phyloP scores from a whole-genome alignment of 2,797 vertebrate genomes.

The Platalea minor region DNA sequence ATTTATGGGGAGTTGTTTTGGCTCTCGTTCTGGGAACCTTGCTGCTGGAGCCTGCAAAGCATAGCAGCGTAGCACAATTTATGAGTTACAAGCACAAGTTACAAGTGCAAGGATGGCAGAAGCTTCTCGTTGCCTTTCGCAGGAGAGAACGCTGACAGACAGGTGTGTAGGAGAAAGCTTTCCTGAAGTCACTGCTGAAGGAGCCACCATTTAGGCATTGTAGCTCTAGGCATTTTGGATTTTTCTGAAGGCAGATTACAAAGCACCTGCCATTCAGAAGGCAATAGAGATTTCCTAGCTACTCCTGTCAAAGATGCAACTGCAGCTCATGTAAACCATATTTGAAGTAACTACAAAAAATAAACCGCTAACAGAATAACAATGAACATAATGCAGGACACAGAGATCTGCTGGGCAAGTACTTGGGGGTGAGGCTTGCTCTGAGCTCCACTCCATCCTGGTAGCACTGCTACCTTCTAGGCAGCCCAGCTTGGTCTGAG shows the following conservation, averaged over 20 bases:
- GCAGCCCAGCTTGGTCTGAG: neutral
- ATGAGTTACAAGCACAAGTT: neutral
- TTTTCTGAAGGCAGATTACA: neutral
- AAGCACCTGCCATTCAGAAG: neutral
- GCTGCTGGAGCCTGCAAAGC: neutral
- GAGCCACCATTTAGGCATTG: neutral
- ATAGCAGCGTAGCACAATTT: neutral
- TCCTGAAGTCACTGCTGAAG: neutral
- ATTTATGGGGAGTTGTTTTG: neutral
- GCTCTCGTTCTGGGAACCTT: neutral
- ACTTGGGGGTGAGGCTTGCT: neutral
- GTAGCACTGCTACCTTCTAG: neutral
- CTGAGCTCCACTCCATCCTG: neutral
- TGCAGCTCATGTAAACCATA: neutral
- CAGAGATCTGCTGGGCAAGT: neutral
- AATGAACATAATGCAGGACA: neutral
- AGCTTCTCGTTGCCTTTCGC: neutral
- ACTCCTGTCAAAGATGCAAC: neutral
- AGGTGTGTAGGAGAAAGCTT: neutral
- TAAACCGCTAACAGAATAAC: neutral
- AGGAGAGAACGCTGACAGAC: neutral
- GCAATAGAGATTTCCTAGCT: neutral
- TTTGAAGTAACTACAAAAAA: neutral
- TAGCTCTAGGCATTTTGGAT: neutral
- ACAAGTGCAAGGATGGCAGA: neutral